Evolutionary conservation across 2,797 vertebrate genomes (phyloP).

Genomic region (Sebastes jordani): DNA sequence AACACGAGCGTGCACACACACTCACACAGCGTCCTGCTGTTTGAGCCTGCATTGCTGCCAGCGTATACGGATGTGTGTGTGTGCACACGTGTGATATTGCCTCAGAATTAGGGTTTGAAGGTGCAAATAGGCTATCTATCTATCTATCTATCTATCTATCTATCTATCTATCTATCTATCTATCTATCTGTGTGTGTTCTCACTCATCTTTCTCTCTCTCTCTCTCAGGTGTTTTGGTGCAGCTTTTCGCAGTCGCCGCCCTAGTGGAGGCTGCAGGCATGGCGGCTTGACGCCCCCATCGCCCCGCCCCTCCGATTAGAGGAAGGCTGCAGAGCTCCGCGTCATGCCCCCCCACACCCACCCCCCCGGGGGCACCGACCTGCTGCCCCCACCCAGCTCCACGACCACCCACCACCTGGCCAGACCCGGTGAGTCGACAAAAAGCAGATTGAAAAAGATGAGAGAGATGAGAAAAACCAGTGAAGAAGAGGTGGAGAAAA

Average conservation of each 20-base stretch:
- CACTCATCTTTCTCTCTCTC: constrained; percentile 12
- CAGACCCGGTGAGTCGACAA: constrained; percentile 75
- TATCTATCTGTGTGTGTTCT: neutral
- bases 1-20: neutral
- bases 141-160: neutral
- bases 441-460: neutral
- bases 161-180: neutral
- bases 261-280: constrained; percentile 63
- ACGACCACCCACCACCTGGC: constrained; percentile 34
- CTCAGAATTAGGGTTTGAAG: neutral
- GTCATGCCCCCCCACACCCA: constrained; percentile 74
- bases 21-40: constrained; percentile 3
- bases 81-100: neutral
- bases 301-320: constrained; percentile 54
- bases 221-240: constrained; percentile 52
- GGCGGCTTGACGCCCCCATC: constrained; percentile 63
- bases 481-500: neutral
- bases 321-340: constrained; percentile 66
- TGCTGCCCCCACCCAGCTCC: constrained; percentile 32
- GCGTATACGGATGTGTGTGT: neutral
- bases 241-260: constrained; percentile 24
- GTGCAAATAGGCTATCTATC: neutral
- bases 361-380: constrained; percentile 64
- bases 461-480: neutral
- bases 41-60: neutral